These are phyloP conservation scores for Netta rufina DNA, from an alignment of 2,797 vertebrate species.

Conservation along the genomic window DNA sequence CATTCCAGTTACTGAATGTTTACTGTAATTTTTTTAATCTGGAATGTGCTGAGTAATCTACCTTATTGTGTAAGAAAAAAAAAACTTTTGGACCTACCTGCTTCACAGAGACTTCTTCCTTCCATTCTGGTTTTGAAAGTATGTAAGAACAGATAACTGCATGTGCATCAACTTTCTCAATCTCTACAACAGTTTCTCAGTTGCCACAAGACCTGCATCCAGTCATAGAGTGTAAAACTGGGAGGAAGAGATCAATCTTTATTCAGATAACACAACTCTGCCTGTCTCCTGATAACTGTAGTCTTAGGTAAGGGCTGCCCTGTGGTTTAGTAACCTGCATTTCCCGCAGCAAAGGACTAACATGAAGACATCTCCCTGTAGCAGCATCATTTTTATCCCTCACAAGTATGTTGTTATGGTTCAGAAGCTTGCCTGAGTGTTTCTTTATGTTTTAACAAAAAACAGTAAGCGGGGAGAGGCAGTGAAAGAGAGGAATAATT, in stretches of 20 bases:
- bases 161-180: neutral
- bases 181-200: constrained; percentile 5
- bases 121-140: constrained; percentile 28
- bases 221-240: neutral
- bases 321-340: neutral
- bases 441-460: neutral
- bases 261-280: neutral
- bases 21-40: constrained; percentile 73
- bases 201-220: neutral
- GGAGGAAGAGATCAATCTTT: neutral
- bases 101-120: constrained; percentile 51
- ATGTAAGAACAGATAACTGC: neutral
- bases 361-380: neutral
- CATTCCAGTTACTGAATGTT: constrained; percentile 79
- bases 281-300: neutral
- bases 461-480: fast-evolving
- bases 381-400: neutral
- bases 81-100: constrained; percentile 52
- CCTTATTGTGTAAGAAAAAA: constrained; percentile 51
- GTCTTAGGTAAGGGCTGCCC: neutral
- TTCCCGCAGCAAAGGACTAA: neutral
- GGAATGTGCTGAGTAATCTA: constrained; percentile 72
- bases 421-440: neutral
- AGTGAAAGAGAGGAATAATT: neutral
- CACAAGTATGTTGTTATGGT: neutral